phyloP scores from a whole-genome alignment of 2,797 vertebrate genomes.

The Rousettus madagascariensis region DNA sequence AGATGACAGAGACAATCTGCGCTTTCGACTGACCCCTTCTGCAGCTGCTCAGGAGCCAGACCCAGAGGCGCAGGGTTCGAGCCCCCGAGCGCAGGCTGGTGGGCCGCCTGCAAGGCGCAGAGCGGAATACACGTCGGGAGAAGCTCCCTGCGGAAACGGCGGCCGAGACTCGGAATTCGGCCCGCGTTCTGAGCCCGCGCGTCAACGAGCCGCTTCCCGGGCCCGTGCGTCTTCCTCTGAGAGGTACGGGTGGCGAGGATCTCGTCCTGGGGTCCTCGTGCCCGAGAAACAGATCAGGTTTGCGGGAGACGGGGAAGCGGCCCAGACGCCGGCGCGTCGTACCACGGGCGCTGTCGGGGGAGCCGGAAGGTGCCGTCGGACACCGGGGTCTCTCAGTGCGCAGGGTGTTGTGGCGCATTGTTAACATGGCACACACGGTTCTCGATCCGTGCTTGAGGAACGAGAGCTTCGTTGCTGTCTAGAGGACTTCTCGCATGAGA shows the following conservation, averaged over 20 bases:
- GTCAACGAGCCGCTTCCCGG: background rate
- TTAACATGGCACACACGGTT: too few relatives aligned
- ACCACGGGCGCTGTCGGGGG: background rate
- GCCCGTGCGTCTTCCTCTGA: background rate
- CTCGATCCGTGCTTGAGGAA: background rate
- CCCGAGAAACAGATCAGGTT: background rate
- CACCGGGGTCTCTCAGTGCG: fast-evolving
- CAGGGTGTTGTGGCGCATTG: background rate
- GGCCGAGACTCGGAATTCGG: background rate
- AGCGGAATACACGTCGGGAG: background rate
- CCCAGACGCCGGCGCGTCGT: background rate
- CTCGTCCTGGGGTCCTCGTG: background rate
- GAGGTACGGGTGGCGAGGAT: background rate
- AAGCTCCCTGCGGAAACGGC: background rate
- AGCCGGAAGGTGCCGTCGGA: background rate
- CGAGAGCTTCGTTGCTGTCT: background rate
- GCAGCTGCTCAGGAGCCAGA: background rate
- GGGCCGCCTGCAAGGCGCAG: background rate
- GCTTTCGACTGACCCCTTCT: background rate
- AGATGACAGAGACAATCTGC: background rate
- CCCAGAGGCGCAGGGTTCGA: background rate
- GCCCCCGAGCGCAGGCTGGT: too few relatives aligned
- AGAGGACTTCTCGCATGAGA: background rate
- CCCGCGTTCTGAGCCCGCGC: background rate
- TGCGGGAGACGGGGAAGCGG: fast-evolving